phyloP scores from a whole-genome alignment of 2,113 vertebrate genomes.

The Ibidorhyncha struthersii region DNA sequence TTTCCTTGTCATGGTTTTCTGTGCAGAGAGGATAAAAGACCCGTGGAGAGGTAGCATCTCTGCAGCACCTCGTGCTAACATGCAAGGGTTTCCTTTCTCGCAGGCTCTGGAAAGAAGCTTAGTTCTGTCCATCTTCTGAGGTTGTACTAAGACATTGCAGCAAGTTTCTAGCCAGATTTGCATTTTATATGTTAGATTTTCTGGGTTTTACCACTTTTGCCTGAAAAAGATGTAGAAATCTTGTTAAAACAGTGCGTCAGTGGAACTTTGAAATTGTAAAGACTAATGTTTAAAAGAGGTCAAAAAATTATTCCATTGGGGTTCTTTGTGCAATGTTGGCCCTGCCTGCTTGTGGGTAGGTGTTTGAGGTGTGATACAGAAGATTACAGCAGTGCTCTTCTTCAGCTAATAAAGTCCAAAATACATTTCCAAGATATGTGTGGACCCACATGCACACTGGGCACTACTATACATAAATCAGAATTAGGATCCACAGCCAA shows the following conservation, averaged over 20 bases:
- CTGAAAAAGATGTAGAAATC: not conserved
- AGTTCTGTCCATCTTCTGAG: not conserved
- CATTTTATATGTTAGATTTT: not conserved
- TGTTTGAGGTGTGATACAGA: not conserved
- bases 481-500: not conserved
- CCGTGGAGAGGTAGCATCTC: not conserved
- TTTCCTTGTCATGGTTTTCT: not conserved
- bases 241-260: not conserved
- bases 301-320: not conserved
- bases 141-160: not conserved
- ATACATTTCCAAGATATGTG: not conserved
- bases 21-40: not conserved
- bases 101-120: not conserved
- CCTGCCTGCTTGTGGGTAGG: not conserved
- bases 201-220: not conserved
- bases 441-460: not conserved
- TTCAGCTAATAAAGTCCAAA: not conserved
- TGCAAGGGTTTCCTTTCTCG: not conserved
- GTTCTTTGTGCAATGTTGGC: not conserved
- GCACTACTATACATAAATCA: not conserved
- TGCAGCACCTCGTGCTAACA: rapidly evolving
- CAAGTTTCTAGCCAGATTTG: not conserved
- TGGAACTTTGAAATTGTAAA: not conserved
- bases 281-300: not conserved
- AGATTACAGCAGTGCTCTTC: not conserved